A percentile compares a stretch with the other conserved stretches of the same genome.
Evolutionary conservation across 2,113 vertebrate genomes (phyloP).

Genomic region (Blennius ocellaris): DNA sequence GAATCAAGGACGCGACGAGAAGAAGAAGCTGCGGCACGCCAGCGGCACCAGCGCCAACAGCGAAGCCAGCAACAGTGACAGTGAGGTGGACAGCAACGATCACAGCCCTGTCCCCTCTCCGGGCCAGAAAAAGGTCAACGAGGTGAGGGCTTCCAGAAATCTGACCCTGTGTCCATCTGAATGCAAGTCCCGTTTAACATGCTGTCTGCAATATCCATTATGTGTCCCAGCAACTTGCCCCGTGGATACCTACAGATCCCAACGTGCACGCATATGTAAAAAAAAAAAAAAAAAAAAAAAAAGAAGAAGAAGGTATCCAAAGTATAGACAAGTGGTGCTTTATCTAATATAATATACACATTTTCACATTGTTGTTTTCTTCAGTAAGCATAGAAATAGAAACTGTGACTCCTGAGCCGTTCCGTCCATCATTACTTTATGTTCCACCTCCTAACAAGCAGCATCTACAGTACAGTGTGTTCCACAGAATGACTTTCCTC

Average conservation of each 20-base stretch:
- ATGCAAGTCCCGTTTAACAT: not conserved
- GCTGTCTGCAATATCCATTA: not conserved
- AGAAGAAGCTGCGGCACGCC: slow-evolving; percentile 92
- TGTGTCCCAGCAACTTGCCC: not conserved
- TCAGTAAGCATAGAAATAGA: not conserved
- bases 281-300: not conserved
- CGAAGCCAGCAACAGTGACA: slow-evolving; percentile 96
- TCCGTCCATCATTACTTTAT: not conserved
- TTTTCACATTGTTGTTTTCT: not conserved
- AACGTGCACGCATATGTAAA: not conserved
- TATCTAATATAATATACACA: too few relatives aligned
- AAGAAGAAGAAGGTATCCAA: too few relatives aligned
- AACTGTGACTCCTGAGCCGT: not conserved
- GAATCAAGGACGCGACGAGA: slow-evolving; percentile 92
- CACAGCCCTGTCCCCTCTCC: slow-evolving; percentile 95
- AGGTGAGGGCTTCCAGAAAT: slow-evolving; percentile 81
- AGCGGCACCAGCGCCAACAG: slow-evolving; percentile 91
- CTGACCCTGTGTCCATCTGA: too few relatives aligned
- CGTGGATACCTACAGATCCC: not conserved
- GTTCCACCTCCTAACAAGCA: too few relatives aligned
- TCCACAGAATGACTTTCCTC: not conserved
- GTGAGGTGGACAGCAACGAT: slow-evolving; percentile 91
- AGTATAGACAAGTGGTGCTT: not conserved
- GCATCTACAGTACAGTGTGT: not conserved
- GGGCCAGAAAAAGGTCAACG: slow-evolving; percentile 93